These are phyloP conservation scores for Alsophila aescularia DNA, from an alignment of 2,888 invertebrate genomes.

Conservation along the genomic window DNA sequence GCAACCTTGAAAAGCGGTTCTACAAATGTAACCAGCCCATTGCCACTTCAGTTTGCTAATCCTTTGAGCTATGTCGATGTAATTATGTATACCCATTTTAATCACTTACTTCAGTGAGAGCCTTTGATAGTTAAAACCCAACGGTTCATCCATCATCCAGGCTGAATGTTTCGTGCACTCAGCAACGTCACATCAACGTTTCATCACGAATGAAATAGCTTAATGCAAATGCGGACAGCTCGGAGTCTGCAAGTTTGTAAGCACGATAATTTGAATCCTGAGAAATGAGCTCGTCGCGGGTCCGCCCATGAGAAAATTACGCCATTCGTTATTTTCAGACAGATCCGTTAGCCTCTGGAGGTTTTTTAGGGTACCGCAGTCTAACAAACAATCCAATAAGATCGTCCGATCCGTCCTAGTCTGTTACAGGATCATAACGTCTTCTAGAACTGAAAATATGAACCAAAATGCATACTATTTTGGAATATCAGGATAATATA, in stretches of 20 bases:
- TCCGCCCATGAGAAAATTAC: conserved; percentile 44
- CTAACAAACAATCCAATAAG: too few relatives aligned
- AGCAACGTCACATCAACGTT: conserved; percentile 42
- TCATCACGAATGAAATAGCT: conserved; percentile 40
- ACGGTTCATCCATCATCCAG: conserved; percentile 40
- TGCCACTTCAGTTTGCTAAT: too few relatives aligned
- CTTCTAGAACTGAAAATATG: too few relatives aligned
- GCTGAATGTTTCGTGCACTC: conserved; percentile 40
- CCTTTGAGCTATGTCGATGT: too few relatives aligned
- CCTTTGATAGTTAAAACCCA: conserved; percentile 30
- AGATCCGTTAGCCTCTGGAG: conserved; percentile 31
- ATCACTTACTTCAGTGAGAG: conserved; percentile 25
- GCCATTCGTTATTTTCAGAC: conserved; percentile 52
- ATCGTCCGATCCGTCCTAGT: too few relatives aligned
- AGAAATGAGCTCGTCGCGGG: conserved; percentile 52
- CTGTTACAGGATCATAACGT: too few relatives aligned
- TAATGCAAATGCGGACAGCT: conserved; percentile 53
- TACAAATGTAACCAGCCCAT: too few relatives aligned
- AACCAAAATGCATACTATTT: too few relatives aligned
- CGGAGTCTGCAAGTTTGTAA: conserved; percentile 49
- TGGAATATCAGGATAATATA: too few relatives aligned
- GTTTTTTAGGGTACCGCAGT: not conserved
- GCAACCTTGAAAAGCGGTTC: too few relatives aligned
- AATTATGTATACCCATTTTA: not conserved
- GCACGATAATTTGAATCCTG: conserved; percentile 63